These are phyloP conservation scores for Crossaster papposus DNA, from an alignment of 53 echinoderm and acorn worm species.

Conservation along the genomic window DNA sequence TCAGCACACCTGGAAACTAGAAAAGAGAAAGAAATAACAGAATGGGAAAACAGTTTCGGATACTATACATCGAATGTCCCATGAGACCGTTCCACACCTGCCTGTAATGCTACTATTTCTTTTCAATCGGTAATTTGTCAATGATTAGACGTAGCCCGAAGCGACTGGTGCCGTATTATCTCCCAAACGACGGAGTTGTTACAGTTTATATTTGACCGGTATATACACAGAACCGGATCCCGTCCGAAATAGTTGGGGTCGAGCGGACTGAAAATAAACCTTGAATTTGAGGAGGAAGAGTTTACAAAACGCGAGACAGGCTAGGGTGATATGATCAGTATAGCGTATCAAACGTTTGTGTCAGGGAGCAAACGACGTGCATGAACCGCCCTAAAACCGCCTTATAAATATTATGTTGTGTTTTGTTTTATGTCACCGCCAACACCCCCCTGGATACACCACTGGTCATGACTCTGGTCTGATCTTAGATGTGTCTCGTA, in stretches of 20 bases:
- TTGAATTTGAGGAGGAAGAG: background rate
- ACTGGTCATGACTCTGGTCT: no score
- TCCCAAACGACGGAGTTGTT: constrained; percentile 44
- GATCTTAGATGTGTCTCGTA: no score
- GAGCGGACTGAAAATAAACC: background rate
- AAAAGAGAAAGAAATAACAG: background rate
- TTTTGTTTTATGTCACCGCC: no score
- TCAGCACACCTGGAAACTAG: constrained; percentile 39
- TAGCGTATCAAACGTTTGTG: no score
- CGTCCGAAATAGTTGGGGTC: background rate
- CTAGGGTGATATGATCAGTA: no score
- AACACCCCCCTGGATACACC: no score
- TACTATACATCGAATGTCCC: background rate
- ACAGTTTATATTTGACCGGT: constrained; percentile 52
- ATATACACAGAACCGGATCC: constrained; percentile 19
- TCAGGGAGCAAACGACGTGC: no score
- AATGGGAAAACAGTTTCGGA: background rate
- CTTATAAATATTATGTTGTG: no score
- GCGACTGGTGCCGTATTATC: constrained; percentile 50
- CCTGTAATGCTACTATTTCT: constrained; percentile 24
- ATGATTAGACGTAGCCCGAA: constrained; percentile 43
- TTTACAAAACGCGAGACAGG: no score
- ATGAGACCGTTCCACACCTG: constrained; percentile 37
- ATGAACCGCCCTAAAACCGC: no score
- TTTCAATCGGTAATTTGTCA: constrained; percentile 22